Conservation (phyloP, 2,797 vertebrate species). For the Coccyzus lansbergi region DNA sequence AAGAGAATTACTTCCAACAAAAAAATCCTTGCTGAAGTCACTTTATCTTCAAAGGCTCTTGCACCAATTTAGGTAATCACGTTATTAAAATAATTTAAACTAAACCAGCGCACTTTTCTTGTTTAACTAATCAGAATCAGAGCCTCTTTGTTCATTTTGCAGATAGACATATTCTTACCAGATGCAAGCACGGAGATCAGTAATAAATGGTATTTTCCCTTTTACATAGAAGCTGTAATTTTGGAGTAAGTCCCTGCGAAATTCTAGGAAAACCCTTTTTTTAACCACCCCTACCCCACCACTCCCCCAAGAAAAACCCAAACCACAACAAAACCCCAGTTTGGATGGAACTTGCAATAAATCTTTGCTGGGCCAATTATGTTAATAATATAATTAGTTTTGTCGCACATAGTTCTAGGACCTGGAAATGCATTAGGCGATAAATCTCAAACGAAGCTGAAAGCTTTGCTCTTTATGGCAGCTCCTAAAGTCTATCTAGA, state of each 20-base stretch:
- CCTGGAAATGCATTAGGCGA: neutral
- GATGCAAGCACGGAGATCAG: neutral
- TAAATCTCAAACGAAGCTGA: constrained; percentile 7
- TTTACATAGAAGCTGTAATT: neutral
- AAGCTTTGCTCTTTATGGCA: neutral
- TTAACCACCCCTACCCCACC: neutral
- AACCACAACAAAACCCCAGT: neutral
- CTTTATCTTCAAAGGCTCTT: constrained; percentile 8
- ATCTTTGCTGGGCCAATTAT: neutral
- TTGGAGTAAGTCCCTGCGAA: neutral
- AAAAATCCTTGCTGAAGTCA: neutral
- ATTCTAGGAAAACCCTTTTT: neutral
- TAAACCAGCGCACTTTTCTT: neutral
- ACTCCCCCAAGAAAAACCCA: neutral
- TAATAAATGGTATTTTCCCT: neutral
- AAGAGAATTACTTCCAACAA: neutral
- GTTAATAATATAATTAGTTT: neutral
- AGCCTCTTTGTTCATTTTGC: neutral
- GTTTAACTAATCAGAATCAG: constrained; percentile 25
- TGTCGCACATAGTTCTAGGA: neutral
- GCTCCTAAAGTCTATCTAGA: neutral
- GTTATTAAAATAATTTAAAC: constrained; percentile 42
- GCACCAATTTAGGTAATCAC: neutral
- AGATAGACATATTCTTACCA: constrained; percentile 18
- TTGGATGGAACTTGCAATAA: neutral